Evolutionary conservation across 2,888 invertebrate genomes (phyloP), one percentile per base, ranked within the genome.

Genomic region (Serripes groenlandicus): DNA sequence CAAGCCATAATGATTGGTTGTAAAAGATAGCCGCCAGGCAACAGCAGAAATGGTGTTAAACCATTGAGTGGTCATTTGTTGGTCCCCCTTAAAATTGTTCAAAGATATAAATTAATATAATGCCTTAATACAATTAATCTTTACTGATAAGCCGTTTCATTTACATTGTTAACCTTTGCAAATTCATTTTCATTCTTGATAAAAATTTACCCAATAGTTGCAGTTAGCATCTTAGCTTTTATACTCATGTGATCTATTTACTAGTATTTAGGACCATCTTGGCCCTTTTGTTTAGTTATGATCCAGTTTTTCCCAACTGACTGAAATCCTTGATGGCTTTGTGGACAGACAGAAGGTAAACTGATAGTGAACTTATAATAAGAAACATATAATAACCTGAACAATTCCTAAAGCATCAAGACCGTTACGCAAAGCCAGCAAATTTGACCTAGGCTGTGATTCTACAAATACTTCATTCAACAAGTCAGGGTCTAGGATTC

Each of bases 401-500:
- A 35, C 21, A 18, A 74, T 21, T 28, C 74, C 74, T 1, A 37
- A 21, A 18, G 35, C 28, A 26, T 42, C 28, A 11, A 49, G 18
- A 1, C 74, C 62, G 34, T 23, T 74, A 11, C 30, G 2, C 0
- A 42, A 34, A 21, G 21, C 37, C 28, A 18, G 15, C 1, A 4
- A 26, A 64, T 60, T 60, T 1, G 30, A 26, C 28, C 62, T 74
- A 26, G 74, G 74, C 11, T n/a, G 11, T 18, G 18, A 30, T 28
- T 62, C 62, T 21, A 30, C 23, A 28, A 74, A 74, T 11, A 74
- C 37, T 64, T 62, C 49, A 11, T 62, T 21, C 15, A 64, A 21
- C 26, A 74, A 15, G 21, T 74, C 74, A 32, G 34, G 28, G 21
- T 30, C 35, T 28, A 74, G 23, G 21, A 74, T 37, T 35, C 74